Conservation (phyloP, 2,888 invertebrate genomes). For the Sialis lutaria region DNA sequence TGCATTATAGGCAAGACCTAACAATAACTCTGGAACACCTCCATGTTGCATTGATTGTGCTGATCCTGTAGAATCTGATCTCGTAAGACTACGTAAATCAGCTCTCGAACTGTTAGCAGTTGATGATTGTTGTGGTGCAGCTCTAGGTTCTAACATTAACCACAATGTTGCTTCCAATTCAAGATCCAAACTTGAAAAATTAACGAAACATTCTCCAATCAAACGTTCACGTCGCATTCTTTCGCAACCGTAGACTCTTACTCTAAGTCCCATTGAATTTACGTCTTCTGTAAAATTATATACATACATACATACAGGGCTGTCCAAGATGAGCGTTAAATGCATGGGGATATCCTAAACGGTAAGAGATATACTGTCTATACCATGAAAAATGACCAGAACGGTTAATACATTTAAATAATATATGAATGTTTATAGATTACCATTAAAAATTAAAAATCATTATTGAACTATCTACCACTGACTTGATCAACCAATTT, state of each 20-base stretch:
- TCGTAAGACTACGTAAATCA: slow-evolving; percentile 61
- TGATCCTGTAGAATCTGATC: slow-evolving; percentile 87
- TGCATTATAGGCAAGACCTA: slow-evolving; percentile 83
- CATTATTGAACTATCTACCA: too few relatives aligned
- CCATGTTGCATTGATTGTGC: slow-evolving; percentile 82
- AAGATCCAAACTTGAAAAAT: slow-evolving; percentile 77
- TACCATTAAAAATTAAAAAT: too few relatives aligned
- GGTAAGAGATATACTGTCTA: too few relatives aligned
- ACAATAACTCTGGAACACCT: slow-evolving; percentile 76
- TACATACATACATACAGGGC: neutral
- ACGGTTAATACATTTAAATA: too few relatives aligned
- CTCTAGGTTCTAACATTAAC: slow-evolving; percentile 66
- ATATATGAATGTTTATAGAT: too few relatives aligned
- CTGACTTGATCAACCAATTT: too few relatives aligned
- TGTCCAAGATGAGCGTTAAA: too few relatives aligned
- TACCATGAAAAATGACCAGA: too few relatives aligned
- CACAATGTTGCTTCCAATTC: slow-evolving; percentile 83
- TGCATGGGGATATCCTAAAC: too few relatives aligned
- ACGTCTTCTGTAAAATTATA: slow-evolving; percentile 57
- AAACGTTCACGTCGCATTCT: slow-evolving; percentile 82
- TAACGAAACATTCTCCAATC: slow-evolving; percentile 78
- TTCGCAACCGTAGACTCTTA: slow-evolving; percentile 84
- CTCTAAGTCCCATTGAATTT: slow-evolving; percentile 75
- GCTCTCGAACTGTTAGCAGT: slow-evolving; percentile 25
- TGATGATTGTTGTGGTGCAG: slow-evolving; percentile 19